Conservation (phyloP, 1,140 invertebrate species). For the Drosophila biarmipes region DNA sequence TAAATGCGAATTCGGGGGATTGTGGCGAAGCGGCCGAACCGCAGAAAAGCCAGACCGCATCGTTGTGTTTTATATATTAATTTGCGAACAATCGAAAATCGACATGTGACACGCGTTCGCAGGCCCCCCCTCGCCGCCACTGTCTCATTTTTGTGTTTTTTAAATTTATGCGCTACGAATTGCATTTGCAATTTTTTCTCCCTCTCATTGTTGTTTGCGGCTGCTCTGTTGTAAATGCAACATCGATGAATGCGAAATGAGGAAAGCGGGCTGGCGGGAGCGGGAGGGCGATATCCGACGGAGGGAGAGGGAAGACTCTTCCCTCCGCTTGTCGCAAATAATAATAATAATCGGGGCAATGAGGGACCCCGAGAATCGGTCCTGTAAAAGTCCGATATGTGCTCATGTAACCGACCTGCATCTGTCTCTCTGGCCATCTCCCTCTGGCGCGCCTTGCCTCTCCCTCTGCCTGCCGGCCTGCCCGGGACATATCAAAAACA, state of each 20-base stretch:
- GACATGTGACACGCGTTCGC: conserved; percentile 82
- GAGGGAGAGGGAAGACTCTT: conserved; percentile 29
- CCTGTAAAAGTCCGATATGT: conserved; percentile 28
- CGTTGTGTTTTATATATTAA: conserved; percentile 80
- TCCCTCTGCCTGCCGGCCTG: conserved; percentile 17
- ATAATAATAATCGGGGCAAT: conserved; percentile 59
- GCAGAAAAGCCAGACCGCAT: conserved; percentile 38
- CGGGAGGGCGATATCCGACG: conserved; percentile 2
- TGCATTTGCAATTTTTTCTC: conserved; percentile 70
- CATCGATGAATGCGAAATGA: conserved; percentile 71
- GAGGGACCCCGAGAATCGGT: conserved; percentile 43
- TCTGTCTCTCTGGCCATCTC: conserved; percentile 39
- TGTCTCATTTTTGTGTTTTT: conserved; percentile 58
- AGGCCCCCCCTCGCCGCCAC: neutral
- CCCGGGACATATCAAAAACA: conserved; percentile 76
- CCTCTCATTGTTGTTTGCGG: conserved; percentile 25
- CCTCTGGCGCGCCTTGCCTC: conserved; percentile 34
- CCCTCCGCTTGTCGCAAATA: conserved; percentile 59
- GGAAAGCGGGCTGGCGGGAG: conserved; percentile 6
- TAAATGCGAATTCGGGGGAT: conserved; percentile 22
- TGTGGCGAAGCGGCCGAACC: conserved; percentile 14
- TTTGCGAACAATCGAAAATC: conserved; percentile 84
- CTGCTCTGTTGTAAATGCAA: conserved; percentile 61
- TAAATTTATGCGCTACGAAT: conserved; percentile 84
- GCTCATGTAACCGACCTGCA: conserved; percentile 62